phyloP scores from a whole-genome alignment of 2,888 invertebrate genomes.

The Drymonia ruficornis region DNA sequence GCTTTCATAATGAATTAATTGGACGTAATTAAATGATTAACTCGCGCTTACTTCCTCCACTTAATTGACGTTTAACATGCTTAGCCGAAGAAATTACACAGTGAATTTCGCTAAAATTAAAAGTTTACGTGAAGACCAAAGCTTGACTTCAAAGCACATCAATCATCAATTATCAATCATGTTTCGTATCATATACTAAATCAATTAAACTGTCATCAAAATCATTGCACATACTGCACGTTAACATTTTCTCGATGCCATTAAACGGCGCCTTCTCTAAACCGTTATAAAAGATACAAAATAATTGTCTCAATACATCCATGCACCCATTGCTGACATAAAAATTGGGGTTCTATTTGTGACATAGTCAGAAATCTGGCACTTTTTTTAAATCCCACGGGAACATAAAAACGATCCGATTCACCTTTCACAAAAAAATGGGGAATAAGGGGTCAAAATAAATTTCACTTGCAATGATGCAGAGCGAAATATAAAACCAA shows the following conservation, averaged over 20 bases:
- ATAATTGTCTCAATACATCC: not conserved
- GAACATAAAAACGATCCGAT: no score
- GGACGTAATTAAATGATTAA: conserved; percentile 28
- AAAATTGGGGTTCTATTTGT: no score
- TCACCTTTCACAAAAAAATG: no score
- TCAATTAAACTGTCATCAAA: conserved; percentile 22
- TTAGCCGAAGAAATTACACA: conserved; percentile 12
- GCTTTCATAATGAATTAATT: conserved; percentile 36
- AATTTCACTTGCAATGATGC: no score
- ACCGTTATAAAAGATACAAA: not conserved
- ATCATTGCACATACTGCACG: conserved; percentile 13
- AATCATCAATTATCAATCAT: not conserved
- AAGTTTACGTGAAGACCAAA: not conserved
- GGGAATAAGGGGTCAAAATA: no score
- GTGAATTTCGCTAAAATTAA: conserved; percentile 3
- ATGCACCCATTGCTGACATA: not conserved
- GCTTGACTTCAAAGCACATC: not conserved
- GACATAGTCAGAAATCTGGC: no score
- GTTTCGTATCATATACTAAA: not conserved
- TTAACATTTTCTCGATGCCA: conserved; percentile 20
- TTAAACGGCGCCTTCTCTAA: conserved; percentile 5
- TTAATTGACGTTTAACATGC: conserved; percentile 27
- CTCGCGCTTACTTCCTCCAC: conserved; percentile 29
- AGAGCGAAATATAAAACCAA: no score
- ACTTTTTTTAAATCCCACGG: no score